Evolutionary conservation across 1,140 invertebrate species (phyloP), one percentile per base, ranked within the genome.

Genomic region (Bombyx mandarina): DNA sequence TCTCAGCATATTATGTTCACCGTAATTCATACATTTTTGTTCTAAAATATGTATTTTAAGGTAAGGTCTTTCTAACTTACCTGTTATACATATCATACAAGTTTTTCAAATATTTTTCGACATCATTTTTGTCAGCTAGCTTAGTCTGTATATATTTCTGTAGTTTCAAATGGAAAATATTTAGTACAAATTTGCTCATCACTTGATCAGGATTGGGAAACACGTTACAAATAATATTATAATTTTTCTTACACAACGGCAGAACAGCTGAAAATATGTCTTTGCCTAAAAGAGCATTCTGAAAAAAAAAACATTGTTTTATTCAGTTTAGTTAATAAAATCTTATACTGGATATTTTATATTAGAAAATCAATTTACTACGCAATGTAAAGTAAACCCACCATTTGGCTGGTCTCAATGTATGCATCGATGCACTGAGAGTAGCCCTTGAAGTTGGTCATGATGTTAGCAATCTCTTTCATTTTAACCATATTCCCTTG

Each of bases 171-270:
- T 98, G 96, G 85, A 98, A 99, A 59, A 99, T 96, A 75, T 98
- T 98, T 2, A 99, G 88, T 43, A 99, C 95, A 89, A 99, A 98
- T 88, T 99, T 99, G 45, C 95, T 94, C 96, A 99, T 99, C 0
- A 99, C 97, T 91, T 97, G 95, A 65, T 98, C 95, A 0, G 97
- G 96, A 88, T 97, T 98, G n/a, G 92, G 93, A 76, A 99, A 99
- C 1, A 99, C 98, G 84, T 95, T 92, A 76, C 94, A 93, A 61
- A 99, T 97, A 1, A 99, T 91, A 60, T 92, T 91, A 75, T 97
- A 93, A 75, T 97, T 98, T 71, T 94, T 94, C 66, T 94, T 92
- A 87, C 98, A 99, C 63, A 99, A 89, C 18, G 96, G 94, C 56
- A 98, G 89, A 7, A 99, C 94, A 68, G 98, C 94, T 57, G 92